These are phyloP conservation scores for Mastacembelus armatus DNA, from an alignment of 2,797 vertebrate genomes.

Conservation along the genomic window DNA sequence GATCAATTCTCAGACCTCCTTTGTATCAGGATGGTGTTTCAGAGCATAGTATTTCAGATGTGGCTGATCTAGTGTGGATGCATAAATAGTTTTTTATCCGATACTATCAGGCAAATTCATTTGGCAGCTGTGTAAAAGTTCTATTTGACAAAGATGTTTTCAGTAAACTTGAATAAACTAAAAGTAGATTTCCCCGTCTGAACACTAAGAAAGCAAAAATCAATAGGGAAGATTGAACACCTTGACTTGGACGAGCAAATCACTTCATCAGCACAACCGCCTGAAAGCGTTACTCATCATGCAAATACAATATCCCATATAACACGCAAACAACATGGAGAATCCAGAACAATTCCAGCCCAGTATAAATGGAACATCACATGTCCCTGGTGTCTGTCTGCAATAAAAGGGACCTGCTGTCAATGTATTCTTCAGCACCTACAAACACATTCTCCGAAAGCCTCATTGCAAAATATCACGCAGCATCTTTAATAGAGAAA, in stretches of 20 bases:
- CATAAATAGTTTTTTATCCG: too few relatives aligned
- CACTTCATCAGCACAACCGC: slow-evolving; percentile 29
- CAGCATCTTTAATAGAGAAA: slow-evolving; percentile 59
- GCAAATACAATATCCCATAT: slow-evolving; percentile 21
- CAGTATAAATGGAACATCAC: slow-evolving; percentile 50
- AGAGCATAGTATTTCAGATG: slow-evolving; percentile 15
- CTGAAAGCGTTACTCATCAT: slow-evolving; percentile 36
- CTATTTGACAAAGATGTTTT: too few relatives aligned
- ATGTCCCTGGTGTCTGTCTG: slow-evolving; percentile 22
- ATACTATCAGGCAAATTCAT: too few relatives aligned
- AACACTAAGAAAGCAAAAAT: too few relatives aligned
- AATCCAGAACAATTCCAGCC: slow-evolving; percentile 46
- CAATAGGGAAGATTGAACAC: slow-evolving; percentile 33
- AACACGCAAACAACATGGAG: slow-evolving; percentile 15
- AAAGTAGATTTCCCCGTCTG: not conserved
- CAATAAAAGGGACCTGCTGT: slow-evolving; percentile 36
- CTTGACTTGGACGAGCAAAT: slow-evolving; percentile 23
- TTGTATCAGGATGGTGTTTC: slow-evolving; percentile 14
- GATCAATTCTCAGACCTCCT: slow-evolving; percentile 36
- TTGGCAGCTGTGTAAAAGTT: too few relatives aligned
- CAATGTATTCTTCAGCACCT: slow-evolving; percentile 38
- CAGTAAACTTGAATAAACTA: too few relatives aligned
- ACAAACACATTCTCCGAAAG: slow-evolving; percentile 34
- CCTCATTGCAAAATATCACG: slow-evolving; percentile 34
- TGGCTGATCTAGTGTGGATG: slow-evolving; percentile 2